Evolutionary conservation across 2,888 invertebrate genomes (phyloP).

Genomic region (Thymelicus acteon): DNA sequence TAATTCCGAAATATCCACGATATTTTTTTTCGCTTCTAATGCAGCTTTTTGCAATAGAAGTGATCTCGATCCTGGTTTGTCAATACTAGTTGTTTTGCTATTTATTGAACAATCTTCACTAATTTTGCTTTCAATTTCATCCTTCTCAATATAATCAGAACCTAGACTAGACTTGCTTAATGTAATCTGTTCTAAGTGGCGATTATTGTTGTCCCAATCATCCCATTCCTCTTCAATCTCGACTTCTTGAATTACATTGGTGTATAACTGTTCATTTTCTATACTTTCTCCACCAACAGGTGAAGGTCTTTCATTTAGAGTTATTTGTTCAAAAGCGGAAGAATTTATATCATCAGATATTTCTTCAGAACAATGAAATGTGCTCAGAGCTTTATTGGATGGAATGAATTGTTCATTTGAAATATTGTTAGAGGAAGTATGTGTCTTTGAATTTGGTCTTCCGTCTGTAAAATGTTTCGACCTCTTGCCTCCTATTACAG

Average conservation of each 20-base stretch:
- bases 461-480: conserved; percentile 94
- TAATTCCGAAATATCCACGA: conserved; percentile 89
- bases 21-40: conserved; percentile 82
- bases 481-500: conserved; percentile 93
- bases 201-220: conserved; percentile 89
- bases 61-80: conserved; percentile 50
- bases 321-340: conserved; percentile 63
- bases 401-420: conserved; percentile 41
- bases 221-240: conserved; percentile 87
- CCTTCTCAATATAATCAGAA: neutral
- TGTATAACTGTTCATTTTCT: conserved; percentile 68
- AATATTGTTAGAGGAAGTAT: conserved; percentile 42
- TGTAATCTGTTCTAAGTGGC: conserved; percentile 47
- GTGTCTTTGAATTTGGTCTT: conserved; percentile 86
- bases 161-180: neutral
- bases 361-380: conserved; percentile 69
- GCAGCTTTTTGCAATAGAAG: conserved; percentile 72
- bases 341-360: conserved; percentile 55
- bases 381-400: conserved; percentile 59
- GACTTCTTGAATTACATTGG: conserved; percentile 81
- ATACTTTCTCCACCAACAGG: conserved; percentile 94
- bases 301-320: conserved; percentile 89
- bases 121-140: conserved; percentile 7
- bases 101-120: neutral
- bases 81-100: conserved; percentile 35